A percentile compares a stretch with the other conserved stretches of the same genome.
Conservation (phyloP, 2,797 vertebrate species). For the Oryzias sinensis region DNA sequence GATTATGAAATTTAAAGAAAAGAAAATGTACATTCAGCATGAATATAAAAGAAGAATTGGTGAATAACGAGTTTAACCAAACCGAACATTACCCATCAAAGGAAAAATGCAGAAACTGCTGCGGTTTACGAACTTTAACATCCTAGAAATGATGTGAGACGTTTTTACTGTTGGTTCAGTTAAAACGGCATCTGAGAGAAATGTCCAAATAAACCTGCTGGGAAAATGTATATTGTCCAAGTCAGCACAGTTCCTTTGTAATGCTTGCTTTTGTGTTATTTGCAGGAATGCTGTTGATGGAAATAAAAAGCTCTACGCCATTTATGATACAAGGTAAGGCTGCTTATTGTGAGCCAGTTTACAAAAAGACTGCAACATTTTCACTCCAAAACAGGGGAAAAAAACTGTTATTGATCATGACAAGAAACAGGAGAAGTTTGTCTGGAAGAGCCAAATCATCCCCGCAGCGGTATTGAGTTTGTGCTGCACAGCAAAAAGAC, state of each 20-base stretch:
- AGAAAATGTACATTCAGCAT: too few species aligned
- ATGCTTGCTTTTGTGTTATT: conserved; percentile 53
- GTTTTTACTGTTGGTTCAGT: background rate
- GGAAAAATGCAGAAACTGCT: too few species aligned
- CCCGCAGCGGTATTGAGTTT: background rate
- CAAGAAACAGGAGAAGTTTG: conserved; percentile 5
- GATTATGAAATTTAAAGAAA: too few species aligned
- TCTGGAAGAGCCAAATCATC: background rate
- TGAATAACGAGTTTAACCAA: too few species aligned
- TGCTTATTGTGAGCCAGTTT: too few species aligned
- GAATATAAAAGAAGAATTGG: too few species aligned
- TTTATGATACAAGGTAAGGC: conserved; percentile 93
- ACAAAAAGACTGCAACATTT: background rate
- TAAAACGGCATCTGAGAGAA: conserved; percentile 5
- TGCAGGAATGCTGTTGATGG: conserved; percentile 91
- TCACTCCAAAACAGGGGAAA: conserved; percentile 3
- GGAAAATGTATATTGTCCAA: background rate
- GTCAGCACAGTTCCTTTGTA: conserved; percentile 11
- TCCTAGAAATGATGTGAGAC: background rate
- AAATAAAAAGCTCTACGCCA: conserved; percentile 89
- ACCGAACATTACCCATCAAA: too few species aligned
- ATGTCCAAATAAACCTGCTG: conserved; percentile 3
- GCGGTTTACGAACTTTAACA: too few species aligned
- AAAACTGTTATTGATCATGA: background rate
- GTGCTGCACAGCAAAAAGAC: background rate